These are phyloP conservation scores for Perognathus longimembris DNA, from an alignment of 2,113 vertebrate species.

Conservation along the genomic window DNA sequence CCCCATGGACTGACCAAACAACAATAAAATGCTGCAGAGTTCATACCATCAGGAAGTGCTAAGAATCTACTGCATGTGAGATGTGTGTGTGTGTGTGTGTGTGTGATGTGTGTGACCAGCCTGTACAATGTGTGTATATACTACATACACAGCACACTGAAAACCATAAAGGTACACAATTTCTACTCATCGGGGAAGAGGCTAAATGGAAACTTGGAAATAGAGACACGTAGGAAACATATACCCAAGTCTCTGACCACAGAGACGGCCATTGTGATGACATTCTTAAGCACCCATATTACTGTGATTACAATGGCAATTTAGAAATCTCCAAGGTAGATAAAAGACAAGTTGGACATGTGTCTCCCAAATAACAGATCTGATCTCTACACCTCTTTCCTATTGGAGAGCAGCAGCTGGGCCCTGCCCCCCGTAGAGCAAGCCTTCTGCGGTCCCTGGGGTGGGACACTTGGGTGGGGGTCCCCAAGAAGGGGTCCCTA, in stretches of 20 bases:
- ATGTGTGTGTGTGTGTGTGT: no score
- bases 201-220: neutral
- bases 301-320: neutral
- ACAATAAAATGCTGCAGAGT: no score
- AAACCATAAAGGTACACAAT: no score
- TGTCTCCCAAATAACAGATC: rapidly evolving
- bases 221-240: neutral
- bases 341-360: neutral
- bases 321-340: neutral
- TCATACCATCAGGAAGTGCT: no score
- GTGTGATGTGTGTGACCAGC: no score
- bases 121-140: no score
- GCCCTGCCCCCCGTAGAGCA: neutral
- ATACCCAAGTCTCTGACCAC: no score
- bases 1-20: no score
- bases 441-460: neutral
- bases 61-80: no score
- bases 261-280: neutral
- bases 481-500: no score
- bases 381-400: rapidly evolving
- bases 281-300: neutral
- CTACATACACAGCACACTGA: no score
- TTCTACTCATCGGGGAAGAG: no score
- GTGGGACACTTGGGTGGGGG: neutral
- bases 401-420: neutral